Evolutionary conservation across 2,888 invertebrate species (phyloP).

Genomic region (Steromphala cineraria): DNA sequence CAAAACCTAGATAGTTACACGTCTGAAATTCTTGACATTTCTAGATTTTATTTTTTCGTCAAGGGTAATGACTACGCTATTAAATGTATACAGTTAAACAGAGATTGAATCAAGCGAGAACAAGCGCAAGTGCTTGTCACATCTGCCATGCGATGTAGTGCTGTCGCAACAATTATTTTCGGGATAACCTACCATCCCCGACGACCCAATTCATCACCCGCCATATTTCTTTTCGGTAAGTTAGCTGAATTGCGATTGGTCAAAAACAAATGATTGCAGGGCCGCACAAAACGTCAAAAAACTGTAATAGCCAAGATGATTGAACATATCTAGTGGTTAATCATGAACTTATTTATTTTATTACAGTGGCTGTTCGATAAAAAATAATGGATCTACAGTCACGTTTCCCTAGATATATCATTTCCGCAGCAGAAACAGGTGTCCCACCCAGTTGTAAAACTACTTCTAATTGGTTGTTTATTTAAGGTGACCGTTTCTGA

Average conservation of each 20-base stretch:
- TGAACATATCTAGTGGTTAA: neutral
- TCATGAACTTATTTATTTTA: neutral
- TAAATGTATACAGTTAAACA: too few relatives aligned
- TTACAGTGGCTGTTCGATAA: neutral
- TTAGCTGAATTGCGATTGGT: neutral
- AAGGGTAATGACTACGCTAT: too few relatives aligned
- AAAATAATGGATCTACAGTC: neutral
- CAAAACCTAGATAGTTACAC: too few relatives aligned
- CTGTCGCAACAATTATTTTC: neutral
- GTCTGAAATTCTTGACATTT: too few relatives aligned
- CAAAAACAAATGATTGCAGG: conserved; percentile 1
- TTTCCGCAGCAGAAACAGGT: neutral
- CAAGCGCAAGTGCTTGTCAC: neutral
- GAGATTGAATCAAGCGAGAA: too few relatives aligned
- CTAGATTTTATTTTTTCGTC: too few relatives aligned
- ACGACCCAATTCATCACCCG: conserved; percentile 57
- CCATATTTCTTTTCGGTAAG: conserved; percentile 55
- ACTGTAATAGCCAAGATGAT: too few relatives aligned
- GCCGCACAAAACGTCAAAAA: too few relatives aligned
- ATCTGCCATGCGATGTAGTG: neutral
- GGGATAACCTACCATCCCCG: conserved; percentile 59
- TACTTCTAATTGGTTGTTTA: conserved; percentile 41
- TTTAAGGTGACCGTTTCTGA: conserved; percentile 18
- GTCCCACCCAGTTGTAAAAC: conserved; percentile 33
- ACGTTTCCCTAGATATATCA: neutral